A percentile compares a stretch with the other conserved stretches of the same genome.
Evolutionary conservation across 2,888 invertebrate species (phyloP).

Genomic region (Bombyx huttoni): DNA sequence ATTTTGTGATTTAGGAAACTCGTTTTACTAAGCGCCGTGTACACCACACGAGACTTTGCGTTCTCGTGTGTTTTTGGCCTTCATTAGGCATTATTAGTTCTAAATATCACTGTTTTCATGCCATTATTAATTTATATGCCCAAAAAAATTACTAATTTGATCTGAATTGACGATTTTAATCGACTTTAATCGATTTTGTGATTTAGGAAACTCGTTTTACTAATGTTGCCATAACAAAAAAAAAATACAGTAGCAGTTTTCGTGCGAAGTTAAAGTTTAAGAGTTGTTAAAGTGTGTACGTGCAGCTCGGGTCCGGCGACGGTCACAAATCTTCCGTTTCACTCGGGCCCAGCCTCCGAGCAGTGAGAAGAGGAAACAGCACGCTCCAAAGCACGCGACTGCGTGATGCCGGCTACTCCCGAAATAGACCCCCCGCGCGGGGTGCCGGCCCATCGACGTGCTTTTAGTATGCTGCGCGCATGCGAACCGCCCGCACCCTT

Average conservation of each 20-base stretch:
- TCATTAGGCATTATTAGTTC: too few species aligned
- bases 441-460: constrained; percentile 65
- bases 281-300: constrained; percentile 9
- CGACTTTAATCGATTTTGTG: too few species aligned
- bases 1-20: too few species aligned
- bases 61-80: not conserved
- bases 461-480: constrained; percentile 74
- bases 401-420: constrained; percentile 69
- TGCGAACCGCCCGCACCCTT: constrained; percentile 71
- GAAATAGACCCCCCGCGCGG: constrained; percentile 66
- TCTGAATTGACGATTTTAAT: too few species aligned
- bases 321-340: constrained; percentile 70
- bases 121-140: too few species aligned
- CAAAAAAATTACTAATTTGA: too few species aligned
- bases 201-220: too few species aligned
- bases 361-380: constrained; percentile 66
- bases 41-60: constrained; percentile 3
- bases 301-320: constrained; percentile 28
- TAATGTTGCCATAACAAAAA: too few species aligned
- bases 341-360: constrained; percentile 64
- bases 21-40: constrained; percentile 1
- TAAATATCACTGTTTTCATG: too few species aligned
- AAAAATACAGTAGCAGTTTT: too few species aligned
- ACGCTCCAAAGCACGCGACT: constrained; percentile 71
- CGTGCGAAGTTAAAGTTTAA: not conserved